These are phyloP conservation scores for Perdita meconis DNA, from an alignment of 2,888 invertebrate genomes.

Conservation along the genomic window DNA sequence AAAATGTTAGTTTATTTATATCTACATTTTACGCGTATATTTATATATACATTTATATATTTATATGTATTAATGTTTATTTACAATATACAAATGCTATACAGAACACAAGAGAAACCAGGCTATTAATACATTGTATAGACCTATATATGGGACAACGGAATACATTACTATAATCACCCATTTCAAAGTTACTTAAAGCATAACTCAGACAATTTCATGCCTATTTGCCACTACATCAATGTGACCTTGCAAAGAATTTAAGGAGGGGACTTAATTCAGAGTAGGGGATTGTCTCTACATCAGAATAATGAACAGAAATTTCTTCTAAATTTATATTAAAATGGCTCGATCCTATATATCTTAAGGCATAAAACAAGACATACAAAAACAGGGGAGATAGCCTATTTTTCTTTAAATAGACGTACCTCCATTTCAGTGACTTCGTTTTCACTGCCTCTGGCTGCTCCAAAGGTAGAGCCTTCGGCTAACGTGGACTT, in stretches of 20 bases:
- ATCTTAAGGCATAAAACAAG: slow-evolving; percentile 9
- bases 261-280: slow-evolving; percentile 74
- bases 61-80: slow-evolving; percentile 37
- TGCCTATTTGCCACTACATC: slow-evolving; percentile 79
- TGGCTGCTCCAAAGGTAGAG: slow-evolving; percentile 78
- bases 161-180: slow-evolving; percentile 67
- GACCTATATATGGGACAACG: slow-evolving; percentile 34
- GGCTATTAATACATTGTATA: slow-evolving; percentile 43
- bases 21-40: slow-evolving; percentile 29
- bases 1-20: slow-evolving; percentile 42
- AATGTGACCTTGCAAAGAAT: slow-evolving; percentile 82
- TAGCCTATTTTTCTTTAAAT: slow-evolving; percentile 50
- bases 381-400: slow-evolving; percentile 32
- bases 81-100: slow-evolving; percentile 37
- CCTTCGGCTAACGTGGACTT: slow-evolving; percentile 81
- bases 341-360: slow-evolving; percentile 8
- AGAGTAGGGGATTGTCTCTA: slow-evolving; percentile 55
- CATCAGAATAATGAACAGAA: slow-evolving; percentile 30
- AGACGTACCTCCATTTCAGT: slow-evolving; percentile 80
- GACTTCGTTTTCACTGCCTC: slow-evolving; percentile 80
- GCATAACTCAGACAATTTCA: slow-evolving; percentile 78
- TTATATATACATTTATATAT: too few species aligned
- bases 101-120: slow-evolving; percentile 29
- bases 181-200: slow-evolving; percentile 71
- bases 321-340: slow-evolving; percentile 24